A percentile compares a stretch with the other conserved stretches of the same genome.
Conservation (phyloP, 2,113 vertebrate genomes). For the Numida meleagris region DNA sequence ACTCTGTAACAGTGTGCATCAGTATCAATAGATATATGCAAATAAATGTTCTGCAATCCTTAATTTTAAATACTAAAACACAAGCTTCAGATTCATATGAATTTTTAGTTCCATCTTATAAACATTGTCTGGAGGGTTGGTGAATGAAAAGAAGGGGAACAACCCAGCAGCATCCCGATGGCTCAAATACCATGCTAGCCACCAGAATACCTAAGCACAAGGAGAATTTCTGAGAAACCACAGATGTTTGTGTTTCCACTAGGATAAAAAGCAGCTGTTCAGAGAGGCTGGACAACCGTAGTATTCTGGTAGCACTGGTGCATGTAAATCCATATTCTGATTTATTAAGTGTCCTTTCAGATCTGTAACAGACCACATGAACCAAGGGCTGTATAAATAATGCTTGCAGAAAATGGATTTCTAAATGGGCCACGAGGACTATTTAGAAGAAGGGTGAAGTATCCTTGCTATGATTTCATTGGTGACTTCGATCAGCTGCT, state of each 20-base stretch:
- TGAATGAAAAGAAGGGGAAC: not conserved
- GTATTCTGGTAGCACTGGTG: not conserved
- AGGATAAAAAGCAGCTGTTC: not conserved
- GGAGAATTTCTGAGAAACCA: not conserved
- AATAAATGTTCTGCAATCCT: not conserved
- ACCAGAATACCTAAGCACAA: not conserved
- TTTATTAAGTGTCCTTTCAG: not conserved
- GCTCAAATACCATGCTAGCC: not conserved
- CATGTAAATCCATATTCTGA: not conserved
- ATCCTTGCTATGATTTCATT: not conserved
- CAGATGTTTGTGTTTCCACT: not conserved
- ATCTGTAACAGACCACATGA: not conserved
- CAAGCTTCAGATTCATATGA: not conserved
- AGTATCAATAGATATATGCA: not conserved
- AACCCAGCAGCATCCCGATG: not conserved
- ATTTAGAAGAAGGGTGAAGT: not conserved
- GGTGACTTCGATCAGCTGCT: not conserved
- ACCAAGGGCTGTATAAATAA: not conserved
- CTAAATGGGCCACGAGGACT: not conserved
- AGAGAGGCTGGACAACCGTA: fast-evolving
- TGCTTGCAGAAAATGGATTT: not conserved
- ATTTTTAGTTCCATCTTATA: not conserved
- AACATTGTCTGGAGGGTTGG: not conserved
- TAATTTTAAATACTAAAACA: not conserved
- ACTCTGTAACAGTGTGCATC: not conserved